Evolutionary conservation across 2,888 invertebrate species (phyloP).

Genomic region (Pyrrhosoma nymphula): DNA sequence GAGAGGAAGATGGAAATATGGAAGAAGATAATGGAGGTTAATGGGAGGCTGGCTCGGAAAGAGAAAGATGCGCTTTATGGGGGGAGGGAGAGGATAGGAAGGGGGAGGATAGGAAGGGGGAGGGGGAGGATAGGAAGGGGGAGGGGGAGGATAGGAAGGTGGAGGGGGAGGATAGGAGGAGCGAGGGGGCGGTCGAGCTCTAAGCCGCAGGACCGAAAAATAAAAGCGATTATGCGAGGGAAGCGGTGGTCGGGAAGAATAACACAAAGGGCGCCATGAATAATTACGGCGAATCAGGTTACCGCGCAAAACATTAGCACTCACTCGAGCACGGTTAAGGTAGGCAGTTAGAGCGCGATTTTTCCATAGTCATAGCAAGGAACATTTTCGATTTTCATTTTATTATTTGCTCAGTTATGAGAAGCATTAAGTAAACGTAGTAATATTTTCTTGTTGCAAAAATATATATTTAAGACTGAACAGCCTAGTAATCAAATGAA

Average conservation of each 20-base stretch:
- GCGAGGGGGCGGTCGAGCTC: background rate
- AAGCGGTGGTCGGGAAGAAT: background rate
- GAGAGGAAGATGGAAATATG: background rate
- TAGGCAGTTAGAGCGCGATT: no score
- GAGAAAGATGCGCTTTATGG: background rate
- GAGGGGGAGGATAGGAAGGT: background rate
- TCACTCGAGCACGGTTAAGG: background rate
- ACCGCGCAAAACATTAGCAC: background rate
- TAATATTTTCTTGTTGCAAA: no score
- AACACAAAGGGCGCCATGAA: conserved; percentile 1
- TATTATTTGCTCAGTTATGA: no score
- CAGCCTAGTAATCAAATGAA: no score
- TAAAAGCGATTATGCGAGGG: conserved; percentile 21
- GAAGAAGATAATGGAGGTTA: conserved; percentile 19
- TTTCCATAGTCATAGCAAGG: no score
- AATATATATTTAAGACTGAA: no score
- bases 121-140: no score
- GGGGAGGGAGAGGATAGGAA: background rate
- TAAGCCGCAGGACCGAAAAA: background rate
- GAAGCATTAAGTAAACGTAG: no score
- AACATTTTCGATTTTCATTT: no score
- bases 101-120: background rate
- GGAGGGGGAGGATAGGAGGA: background rate
- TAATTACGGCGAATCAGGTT: background rate
- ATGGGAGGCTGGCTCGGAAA: conserved; percentile 20